Percentiles rank a stretch among this genome's conserved stretches.
phyloP scores from a whole-genome alignment of 2,113 vertebrate genomes.

The Ia io region DNA sequence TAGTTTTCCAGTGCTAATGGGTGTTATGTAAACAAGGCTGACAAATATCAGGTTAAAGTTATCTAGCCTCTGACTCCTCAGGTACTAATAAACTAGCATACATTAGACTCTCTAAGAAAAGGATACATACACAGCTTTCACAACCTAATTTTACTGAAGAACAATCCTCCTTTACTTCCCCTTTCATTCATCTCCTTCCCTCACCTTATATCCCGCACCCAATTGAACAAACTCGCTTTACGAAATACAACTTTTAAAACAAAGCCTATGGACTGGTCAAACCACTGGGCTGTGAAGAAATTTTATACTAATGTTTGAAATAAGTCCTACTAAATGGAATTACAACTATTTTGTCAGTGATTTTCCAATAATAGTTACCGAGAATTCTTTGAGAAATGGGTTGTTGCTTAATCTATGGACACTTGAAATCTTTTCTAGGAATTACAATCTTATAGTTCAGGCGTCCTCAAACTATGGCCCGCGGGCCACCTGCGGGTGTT shows the following conservation, averaged over 20 bases:
- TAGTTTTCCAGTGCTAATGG: not conserved
- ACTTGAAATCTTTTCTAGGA: not conserved
- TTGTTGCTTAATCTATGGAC: not conserved
- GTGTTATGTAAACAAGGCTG: not conserved
- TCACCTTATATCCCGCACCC: not conserved
- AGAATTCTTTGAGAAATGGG: not conserved
- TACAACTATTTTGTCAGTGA: not conserved
- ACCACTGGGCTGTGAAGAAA: not conserved
- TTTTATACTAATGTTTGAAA: not conserved
- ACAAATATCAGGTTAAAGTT: not conserved
- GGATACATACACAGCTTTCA: not conserved
- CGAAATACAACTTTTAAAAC: not conserved
- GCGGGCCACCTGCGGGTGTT: too few species aligned
- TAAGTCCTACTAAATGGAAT: not conserved
- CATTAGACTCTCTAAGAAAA: not conserved
- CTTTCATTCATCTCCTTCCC: not conserved
- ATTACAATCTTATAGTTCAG: not conserved
- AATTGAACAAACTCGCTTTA: not conserved
- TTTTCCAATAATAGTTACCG: not conserved
- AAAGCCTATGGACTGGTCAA: not conserved
- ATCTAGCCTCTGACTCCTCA: not conserved
- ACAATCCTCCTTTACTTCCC: not conserved
- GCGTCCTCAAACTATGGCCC: too few species aligned
- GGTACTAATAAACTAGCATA: not conserved
- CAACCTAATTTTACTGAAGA: not conserved